Evolutionary conservation across 1,140 invertebrate species (phyloP).

Genomic region (Pollicipes pollicipes): DNA sequence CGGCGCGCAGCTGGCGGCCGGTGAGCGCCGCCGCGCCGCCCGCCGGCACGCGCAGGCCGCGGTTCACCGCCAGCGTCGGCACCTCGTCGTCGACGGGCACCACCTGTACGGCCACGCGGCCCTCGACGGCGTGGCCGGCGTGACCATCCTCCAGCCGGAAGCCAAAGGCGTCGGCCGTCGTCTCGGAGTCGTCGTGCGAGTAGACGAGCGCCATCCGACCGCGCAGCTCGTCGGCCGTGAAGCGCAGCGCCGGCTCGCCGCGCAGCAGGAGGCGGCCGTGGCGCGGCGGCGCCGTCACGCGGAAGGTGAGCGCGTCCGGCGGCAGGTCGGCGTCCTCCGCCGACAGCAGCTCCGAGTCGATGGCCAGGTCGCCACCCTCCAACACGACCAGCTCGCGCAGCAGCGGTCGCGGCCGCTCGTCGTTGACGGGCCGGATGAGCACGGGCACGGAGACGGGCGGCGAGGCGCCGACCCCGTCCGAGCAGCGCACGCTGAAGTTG

Average conservation of each 20-base stretch:
- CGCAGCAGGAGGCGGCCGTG: constrained; percentile 27
- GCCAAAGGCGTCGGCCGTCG: constrained; percentile 25
- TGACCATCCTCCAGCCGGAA: constrained; percentile 27
- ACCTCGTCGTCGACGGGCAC: constrained; percentile 30
- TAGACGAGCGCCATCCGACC: constrained; percentile 27
- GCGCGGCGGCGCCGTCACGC: constrained; percentile 23
- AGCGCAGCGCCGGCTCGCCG: constrained; percentile 20
- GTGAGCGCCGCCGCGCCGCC: constrained; percentile 25
- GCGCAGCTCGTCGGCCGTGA: constrained; percentile 26
- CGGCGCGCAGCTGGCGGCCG: constrained; percentile 25
- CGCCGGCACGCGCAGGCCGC: constrained; percentile 26
- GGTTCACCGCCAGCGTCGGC: constrained; percentile 27
- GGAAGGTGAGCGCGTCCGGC: constrained; percentile 24
- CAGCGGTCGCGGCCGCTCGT: constrained; percentile 28
- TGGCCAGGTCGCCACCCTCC: constrained; percentile 28
- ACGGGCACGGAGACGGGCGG: constrained; percentile 22
- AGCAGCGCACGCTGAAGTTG: constrained; percentile 25
- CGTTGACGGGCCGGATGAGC: constrained; percentile 27
- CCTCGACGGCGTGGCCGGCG: constrained; percentile 22
- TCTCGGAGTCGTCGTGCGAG: constrained; percentile 29
- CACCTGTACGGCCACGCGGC: constrained; percentile 25
- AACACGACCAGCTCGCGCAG: constrained; percentile 27
- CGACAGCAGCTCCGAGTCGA: constrained; percentile 28
- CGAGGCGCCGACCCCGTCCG: constrained; percentile 26
- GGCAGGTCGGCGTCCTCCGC: constrained; percentile 28